Evolutionary conservation across 2,113 vertebrate genomes (phyloP), one percentile per base, ranked within the genome.

Genomic region (Casuarius casuarius): DNA sequence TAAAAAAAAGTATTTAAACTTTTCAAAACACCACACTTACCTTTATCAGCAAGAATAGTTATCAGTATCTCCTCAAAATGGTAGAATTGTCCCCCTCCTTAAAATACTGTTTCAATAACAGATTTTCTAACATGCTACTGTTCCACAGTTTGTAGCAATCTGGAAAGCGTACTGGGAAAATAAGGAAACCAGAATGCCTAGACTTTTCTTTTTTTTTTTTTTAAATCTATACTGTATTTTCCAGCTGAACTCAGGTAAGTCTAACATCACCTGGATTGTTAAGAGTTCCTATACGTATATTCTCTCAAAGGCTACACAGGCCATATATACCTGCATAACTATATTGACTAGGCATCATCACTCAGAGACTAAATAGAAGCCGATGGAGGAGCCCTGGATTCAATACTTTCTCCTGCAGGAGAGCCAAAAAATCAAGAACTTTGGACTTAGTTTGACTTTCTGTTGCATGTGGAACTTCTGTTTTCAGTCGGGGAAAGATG

Each of bases 381-480:
- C 48, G 33, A 72, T 5, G 8, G 42, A 38, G 31, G 12, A 70
- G 9, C 10, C 58, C 51, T 6, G 2, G 31, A 84, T 52, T 76
- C 77, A 81, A 23, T 40, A 59, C 74, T 65, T 95, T 91, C 66
- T 74, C 17, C 56, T 80, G 26, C 8, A 86, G 75, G 16, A 84
- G 7, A 89, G 68, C 3, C 61, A 89, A 46, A 84, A 95, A 89
- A 89, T 35, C 74, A 85, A 78, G 62, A 82, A 51, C 54, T 54
- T 42, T 62, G 33, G 23, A 40, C 49, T 76, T 81, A 91, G 49
- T 33, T 58, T 46, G 67, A 61, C 31, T 54, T 75, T 40, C 8
- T 63, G 38, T 59, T 90, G 38, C 42, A 78, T 65, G 80, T 89
- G 88, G 31, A 94, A 75, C 58, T 77, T 80, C 65, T 93, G 85